Evolutionary conservation across 2,113 vertebrate genomes (phyloP).

Genomic region (Raja brachyura): DNA sequence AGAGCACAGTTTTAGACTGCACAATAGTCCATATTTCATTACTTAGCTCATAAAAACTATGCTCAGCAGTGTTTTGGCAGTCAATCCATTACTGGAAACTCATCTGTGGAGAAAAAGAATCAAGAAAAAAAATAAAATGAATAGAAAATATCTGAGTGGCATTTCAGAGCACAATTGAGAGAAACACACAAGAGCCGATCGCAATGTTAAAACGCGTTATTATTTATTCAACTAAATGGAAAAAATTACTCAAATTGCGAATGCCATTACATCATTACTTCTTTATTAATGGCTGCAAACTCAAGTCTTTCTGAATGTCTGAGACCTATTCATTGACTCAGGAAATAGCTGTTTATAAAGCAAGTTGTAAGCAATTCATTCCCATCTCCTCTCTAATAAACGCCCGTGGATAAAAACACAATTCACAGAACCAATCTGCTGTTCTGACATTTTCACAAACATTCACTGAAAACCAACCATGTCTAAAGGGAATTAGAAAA

Average conservation of each 20-base stretch:
- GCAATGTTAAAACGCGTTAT: neutral
- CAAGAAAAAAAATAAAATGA: neutral
- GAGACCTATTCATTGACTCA: conserved; percentile 31
- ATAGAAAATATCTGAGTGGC: conserved; percentile 10
- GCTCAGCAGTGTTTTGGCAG: neutral
- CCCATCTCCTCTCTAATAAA: conserved; percentile 22
- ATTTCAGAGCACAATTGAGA: neutral
- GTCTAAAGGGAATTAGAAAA: neutral
- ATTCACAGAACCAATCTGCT: neutral
- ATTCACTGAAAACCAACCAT: neutral
- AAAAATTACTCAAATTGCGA: conserved; percentile 15
- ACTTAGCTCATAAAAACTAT: neutral
- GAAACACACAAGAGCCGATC: neutral
- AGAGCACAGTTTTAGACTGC: neutral
- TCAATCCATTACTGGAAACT: neutral
- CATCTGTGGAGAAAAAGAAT: neutral
- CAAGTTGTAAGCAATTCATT: conserved; percentile 25
- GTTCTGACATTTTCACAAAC: conserved; percentile 14
- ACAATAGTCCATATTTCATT: neutral
- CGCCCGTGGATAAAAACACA: neutral
- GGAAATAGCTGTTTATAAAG: conserved; percentile 33
- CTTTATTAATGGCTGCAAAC: conserved; percentile 17
- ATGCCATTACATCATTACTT: conserved; percentile 21
- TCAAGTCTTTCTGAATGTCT: neutral
- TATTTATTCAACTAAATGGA: conserved; percentile 29